These are phyloP conservation scores for Drosophila triauraria DNA, from an alignment of 1,140 invertebrate genomes.

Conservation along the genomic window DNA sequence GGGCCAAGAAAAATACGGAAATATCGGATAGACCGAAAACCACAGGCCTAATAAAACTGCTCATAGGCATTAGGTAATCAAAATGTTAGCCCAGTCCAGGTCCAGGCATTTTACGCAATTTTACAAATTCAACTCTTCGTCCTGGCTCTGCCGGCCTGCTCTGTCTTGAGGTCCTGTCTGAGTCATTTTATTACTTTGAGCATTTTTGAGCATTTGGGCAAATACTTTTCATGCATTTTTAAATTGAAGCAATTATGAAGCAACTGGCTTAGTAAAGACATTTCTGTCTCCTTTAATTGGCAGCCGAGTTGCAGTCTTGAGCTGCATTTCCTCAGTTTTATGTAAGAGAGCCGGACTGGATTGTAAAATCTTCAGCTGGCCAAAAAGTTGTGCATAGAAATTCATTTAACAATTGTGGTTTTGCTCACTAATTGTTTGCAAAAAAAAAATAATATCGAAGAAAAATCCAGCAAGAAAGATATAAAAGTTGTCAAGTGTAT, in stretches of 20 bases:
- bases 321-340: slow-evolving; percentile 13
- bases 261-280: slow-evolving; percentile 42
- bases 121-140: slow-evolving; percentile 54
- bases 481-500: slow-evolving; percentile 28
- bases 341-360: slow-evolving; percentile 26
- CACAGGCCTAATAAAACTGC: slow-evolving; percentile 74
- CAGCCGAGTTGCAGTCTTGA: slow-evolving; percentile 39
- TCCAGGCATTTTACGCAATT: slow-evolving; percentile 59
- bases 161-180: slow-evolving; percentile 53
- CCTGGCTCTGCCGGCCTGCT: too few relatives aligned
- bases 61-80: slow-evolving; percentile 64
- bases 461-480: slow-evolving; percentile 7
- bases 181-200: slow-evolving; percentile 76
- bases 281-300: slow-evolving; percentile 67
- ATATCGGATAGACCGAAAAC: slow-evolving; percentile 37
- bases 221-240: slow-evolving; percentile 79
- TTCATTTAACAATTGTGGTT: slow-evolving; percentile 75
- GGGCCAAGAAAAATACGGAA: slow-evolving; percentile 42
- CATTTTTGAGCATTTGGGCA: slow-evolving; percentile 61
- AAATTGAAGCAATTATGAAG: slow-evolving; percentile 73
- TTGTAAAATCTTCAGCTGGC: slow-evolving; percentile 47
- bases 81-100: slow-evolving; percentile 52
- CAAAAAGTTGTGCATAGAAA: slow-evolving; percentile 47
- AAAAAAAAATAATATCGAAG: slow-evolving; percentile 3
- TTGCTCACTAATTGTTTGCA: slow-evolving; percentile 60